phyloP scores from a whole-genome alignment of 2,888 invertebrate species.

The Heteromyza rotundicornis region DNA sequence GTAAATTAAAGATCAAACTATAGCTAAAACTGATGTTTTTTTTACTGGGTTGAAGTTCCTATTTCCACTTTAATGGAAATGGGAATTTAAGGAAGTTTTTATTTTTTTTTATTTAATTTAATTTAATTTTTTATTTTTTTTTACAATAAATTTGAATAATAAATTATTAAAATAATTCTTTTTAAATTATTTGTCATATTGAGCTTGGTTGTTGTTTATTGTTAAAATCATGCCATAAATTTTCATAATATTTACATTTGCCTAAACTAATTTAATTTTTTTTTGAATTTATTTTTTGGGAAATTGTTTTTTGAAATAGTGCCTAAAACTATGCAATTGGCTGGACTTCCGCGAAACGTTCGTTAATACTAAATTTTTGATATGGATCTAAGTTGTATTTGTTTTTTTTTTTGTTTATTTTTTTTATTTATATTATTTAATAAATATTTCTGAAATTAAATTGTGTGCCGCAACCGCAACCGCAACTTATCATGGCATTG shows the following conservation, averaged over 20 bases:
- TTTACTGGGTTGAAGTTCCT: too few relatives aligned
- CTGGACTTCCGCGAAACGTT: constrained; percentile 8
- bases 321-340: constrained; percentile 14
- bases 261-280: background rate
- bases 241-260: background rate
- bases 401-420: background rate
- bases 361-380: background rate
- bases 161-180: background rate
- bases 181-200: constrained; percentile 14
- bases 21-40: too few relatives aligned
- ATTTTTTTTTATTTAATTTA: background rate
- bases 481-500: constrained; percentile 2
- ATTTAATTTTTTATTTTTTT: background rate
- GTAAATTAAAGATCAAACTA: too few relatives aligned
- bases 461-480: background rate
- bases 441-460: background rate
- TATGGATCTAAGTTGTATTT: background rate
- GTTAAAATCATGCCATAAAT: constrained; percentile 1
- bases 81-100: too few relatives aligned
- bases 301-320: too few relatives aligned
- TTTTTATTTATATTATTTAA: background rate
- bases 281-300: too few relatives aligned
- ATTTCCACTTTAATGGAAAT: too few relatives aligned
- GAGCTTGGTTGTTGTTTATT: background rate
- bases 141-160: background rate